A percentile compares a stretch with the other conserved stretches of the same genome.
Conservation (phyloP, 2,888 invertebrate genomes). For the Zygogramma bicolorata region DNA sequence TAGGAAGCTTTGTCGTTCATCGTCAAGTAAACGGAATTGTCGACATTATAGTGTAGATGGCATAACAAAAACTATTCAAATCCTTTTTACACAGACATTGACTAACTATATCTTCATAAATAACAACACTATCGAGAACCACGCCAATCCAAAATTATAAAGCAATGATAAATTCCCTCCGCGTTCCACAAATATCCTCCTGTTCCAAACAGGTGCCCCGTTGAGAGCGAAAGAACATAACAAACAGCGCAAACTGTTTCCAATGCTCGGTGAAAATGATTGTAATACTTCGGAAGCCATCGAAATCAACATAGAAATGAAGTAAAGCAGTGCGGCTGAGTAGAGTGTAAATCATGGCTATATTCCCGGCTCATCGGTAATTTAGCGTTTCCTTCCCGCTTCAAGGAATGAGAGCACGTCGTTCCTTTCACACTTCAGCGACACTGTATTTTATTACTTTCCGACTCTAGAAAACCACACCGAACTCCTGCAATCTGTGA, state of each 20-base stretch:
- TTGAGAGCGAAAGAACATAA: not conserved
- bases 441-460: conserved; percentile 63
- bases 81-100: too few relatives aligned
- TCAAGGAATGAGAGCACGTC: conserved; percentile 60
- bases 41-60: too few relatives aligned
- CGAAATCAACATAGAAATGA: conserved; percentile 49
- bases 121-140: too few relatives aligned
- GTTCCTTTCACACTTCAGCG: conserved; percentile 62
- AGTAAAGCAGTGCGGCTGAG: conserved; percentile 52
- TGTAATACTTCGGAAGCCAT: conserved; percentile 43
- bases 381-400: conserved; percentile 59
- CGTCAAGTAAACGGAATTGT: too few relatives aligned
- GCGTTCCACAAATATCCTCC: not conserved
- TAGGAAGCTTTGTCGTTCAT: too few relatives aligned
- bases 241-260: not conserved
- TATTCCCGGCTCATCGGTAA: conserved; percentile 60
- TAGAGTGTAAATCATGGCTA: conserved; percentile 59
- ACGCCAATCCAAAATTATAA: too few relatives aligned
- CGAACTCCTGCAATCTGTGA: conserved; percentile 28
- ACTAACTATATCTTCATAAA: too few relatives aligned
- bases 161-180: too few relatives aligned
- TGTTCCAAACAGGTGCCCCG: not conserved
- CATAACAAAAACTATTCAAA: too few relatives aligned
- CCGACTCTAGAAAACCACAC: conserved; percentile 36
- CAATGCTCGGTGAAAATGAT: conserved; percentile 36